These are phyloP conservation scores for Laticauda colubrina DNA, from an alignment of 2,113 vertebrate species.

Conservation along the genomic window DNA sequence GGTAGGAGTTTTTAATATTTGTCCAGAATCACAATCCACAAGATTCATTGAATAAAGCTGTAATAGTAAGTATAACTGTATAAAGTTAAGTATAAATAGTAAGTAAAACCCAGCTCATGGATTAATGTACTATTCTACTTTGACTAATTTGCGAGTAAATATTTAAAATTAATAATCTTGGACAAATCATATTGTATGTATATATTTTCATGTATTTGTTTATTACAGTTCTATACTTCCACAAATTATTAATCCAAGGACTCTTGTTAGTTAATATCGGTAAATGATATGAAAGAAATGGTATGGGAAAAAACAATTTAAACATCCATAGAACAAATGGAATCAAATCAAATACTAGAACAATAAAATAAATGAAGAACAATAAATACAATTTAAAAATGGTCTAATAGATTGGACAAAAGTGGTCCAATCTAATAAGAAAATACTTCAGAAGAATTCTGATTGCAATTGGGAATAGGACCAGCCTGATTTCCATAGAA, in stretches of 20 bases:
- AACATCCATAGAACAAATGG: not conserved
- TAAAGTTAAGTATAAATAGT: too few relatives aligned
- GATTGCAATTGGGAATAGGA: not conserved
- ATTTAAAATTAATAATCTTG: not conserved
- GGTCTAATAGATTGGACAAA: not conserved
- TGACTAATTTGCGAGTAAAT: not conserved
- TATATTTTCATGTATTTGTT: not conserved
- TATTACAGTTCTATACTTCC: not conserved
- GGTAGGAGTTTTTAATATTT: not conserved
- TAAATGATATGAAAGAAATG: not conserved
- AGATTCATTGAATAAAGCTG: not conserved
- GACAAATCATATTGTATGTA: not conserved
- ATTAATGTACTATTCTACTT: not conserved
- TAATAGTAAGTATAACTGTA: not conserved
- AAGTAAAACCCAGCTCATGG: not conserved
- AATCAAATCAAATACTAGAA: not conserved
- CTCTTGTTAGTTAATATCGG: not conserved
- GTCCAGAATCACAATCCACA: not conserved
- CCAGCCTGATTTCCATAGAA: not conserved
- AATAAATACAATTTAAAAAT: not conserved
- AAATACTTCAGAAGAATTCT: not conserved
- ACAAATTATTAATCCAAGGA: not conserved
- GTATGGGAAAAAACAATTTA: not conserved
- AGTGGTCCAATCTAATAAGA: not conserved
- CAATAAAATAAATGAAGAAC: not conserved